Evolutionary conservation across 1,140 invertebrate species (phyloP).

Genomic region (Vanessa tameamea): DNA sequence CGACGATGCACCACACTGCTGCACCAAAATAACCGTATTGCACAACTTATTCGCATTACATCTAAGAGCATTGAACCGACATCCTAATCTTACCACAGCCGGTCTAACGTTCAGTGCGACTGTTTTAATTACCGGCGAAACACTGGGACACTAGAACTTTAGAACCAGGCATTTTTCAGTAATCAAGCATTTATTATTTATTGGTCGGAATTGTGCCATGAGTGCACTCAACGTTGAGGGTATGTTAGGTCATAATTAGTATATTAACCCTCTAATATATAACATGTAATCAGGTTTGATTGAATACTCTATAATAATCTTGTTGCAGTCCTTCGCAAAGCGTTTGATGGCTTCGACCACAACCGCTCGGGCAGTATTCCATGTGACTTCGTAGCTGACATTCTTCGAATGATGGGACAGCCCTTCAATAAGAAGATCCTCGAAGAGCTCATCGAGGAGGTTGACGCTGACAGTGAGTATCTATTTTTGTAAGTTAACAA

Average conservation of each 20-base stretch:
- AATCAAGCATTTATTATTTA: constrained; percentile 27
- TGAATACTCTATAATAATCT: too few species aligned
- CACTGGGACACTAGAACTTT: constrained; percentile 39
- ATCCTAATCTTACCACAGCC: constrained; percentile 62
- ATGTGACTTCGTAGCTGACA: constrained; percentile 96
- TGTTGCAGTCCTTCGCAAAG: constrained; percentile 92
- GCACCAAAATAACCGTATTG: constrained; percentile 73
- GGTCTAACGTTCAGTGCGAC: constrained; percentile 65
- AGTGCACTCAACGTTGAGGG: constrained; percentile 68
- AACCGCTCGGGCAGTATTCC: constrained; percentile 96
- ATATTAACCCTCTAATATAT: constrained; percentile 4
- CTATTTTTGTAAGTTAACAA: constrained; percentile 3
- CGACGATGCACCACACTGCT: constrained; percentile 57
- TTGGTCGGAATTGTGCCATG: constrained; percentile 43
- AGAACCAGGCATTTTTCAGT: constrained; percentile 13
- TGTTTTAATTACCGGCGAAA: constrained; percentile 68
- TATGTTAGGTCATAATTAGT: constrained; percentile 36
- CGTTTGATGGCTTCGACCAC: constrained; percentile 97
- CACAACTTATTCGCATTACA: constrained; percentile 78
- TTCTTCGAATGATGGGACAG: constrained; percentile 96
- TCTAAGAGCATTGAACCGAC: constrained; percentile 74
- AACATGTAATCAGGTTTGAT: constrained; percentile 12
- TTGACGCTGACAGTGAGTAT: constrained; percentile 95
- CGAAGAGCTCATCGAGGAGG: constrained; percentile 96
- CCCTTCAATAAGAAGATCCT: constrained; percentile 97